Base-by-base conservation (phyloP, 2,797 vertebrate species). In the Sorex maritimensis region DNA sequence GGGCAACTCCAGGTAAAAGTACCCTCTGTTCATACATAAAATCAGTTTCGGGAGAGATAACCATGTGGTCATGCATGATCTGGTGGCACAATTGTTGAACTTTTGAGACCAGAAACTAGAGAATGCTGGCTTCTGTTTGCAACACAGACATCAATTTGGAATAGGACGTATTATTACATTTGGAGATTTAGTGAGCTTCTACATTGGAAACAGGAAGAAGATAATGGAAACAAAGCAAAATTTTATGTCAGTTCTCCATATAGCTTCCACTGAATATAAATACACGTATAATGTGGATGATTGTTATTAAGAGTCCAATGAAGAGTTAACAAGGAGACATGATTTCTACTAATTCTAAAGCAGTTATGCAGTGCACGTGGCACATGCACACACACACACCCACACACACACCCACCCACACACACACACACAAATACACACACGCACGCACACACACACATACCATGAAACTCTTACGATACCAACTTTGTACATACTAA, bases 141-240 rank as follows among this genome's bases (percentile, higher is more conserved):
- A 30, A 68, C n/a, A 9, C 41, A 52, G 2, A 28, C 41, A 14
- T 38, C 3, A 34, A 38, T 52, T 28, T 15, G 34, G 81, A 14
- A 14, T 11, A 15, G 15, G 5, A 8, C 15, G 10, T 58, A 1
- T 21, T 21, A 30, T 34, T 26, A 63, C 15, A 9, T 10, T 9
- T n/a, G 15, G 24, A 55, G 6, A 46, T 23, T 24, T 46, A 38
- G 3, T 24, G 5, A 6, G n/a, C 73, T 72, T n/a, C 34, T 19
- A 46, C 30, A 41, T 21, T 61, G 21, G 24, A 30, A 1, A 1
- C 12, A 52, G 24, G 15, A 28, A 26, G 55, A 41, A 19, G 65
- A 26, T 1, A 11, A 4, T 41, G 72, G 23, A 2, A 19, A 26
- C 4, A 0, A 2, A 44, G 34, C 2, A 14, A 1, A 11, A 9